Base-by-base conservation (phyloP, 2,888 invertebrate genomes). In the Aphodius sticticus region DNA sequence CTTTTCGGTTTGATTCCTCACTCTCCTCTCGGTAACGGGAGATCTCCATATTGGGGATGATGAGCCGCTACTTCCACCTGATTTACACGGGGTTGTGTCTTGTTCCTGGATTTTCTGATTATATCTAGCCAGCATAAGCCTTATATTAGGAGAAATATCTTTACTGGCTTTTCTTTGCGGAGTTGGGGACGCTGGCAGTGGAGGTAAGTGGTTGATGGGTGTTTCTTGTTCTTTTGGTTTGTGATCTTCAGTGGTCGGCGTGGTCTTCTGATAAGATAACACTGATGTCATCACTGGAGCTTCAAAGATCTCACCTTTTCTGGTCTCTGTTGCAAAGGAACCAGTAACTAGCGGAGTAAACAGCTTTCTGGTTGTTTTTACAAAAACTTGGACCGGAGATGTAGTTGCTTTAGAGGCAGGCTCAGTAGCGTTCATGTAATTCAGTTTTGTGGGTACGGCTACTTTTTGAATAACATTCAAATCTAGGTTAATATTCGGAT, bases 341-440 rank as follows among this genome's bases (percentile, higher is more conserved):
- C 82, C 85, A 86, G 79, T 79, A 71, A 84, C 86, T 38, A 88
- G 80, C 0, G 95, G 94, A 0, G 95, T 94, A 82, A 96, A 96
- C 83, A 96, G 92, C 89, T 95, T 95, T 78, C 95, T 91, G 70
- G 95, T 95, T 0, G 96, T 96, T 88, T 95, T 95, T 0, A 96
- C 94, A 82, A 96, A 94, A 0, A 96, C 92, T 86, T 94, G 95
- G 72, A 88, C 86, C 0, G 91, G 87, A 15, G 88, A 86, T 53
- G 87, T 87, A 6, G 81, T 76, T 53, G 80, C 72, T 70, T 76
- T 77, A 12, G 76, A 14, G 16, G n/a, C 53, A 16, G 76, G 5
- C 71, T 84, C 82, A 37, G 80, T 79, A 70, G 77, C 81, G 35
- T 82, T 84, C 14, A 86, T 81, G 77, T 83, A 84, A 78, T 85